Evolutionary conservation across 2,113 vertebrate species (phyloP).

Genomic region (Lates calcarifer): DNA sequence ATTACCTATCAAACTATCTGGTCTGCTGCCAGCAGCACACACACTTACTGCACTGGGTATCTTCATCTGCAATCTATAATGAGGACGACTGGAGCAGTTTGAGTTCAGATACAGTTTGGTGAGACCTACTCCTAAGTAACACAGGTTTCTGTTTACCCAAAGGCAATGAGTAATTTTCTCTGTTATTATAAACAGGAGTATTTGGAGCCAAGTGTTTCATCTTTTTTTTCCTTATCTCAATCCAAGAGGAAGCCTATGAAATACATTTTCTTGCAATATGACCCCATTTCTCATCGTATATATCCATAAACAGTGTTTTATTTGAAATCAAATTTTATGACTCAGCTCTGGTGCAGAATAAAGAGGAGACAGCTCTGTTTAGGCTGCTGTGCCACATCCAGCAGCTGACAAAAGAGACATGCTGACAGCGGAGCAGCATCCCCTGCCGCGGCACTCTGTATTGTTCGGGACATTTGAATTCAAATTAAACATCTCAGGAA

Average conservation of each 20-base stretch:
- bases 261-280: not conserved
- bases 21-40: not conserved
- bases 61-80: too few species aligned
- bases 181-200: not conserved
- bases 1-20: constrained; percentile 3
- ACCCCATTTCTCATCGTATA: constrained; percentile 3
- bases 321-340: constrained; percentile 6
- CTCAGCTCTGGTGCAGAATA: constrained; percentile 10
- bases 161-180: not conserved
- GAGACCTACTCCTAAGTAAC: too few species aligned
- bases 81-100: too few species aligned
- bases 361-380: constrained; percentile 13
- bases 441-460: not conserved
- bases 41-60: too few species aligned
- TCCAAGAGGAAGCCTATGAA: too few species aligned
- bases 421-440: constrained; percentile 14
- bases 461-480: constrained; percentile 14
- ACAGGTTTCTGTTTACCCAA: not conserved
- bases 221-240: not conserved
- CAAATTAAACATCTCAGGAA: not conserved
- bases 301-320: not conserved
- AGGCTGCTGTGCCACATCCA: constrained; percentile 5
- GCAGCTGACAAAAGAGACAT: not conserved
- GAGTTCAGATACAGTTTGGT: too few species aligned
- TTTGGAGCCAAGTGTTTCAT: not conserved